phyloP scores from a whole-genome alignment of 2,797 vertebrate species.

The Pseudomugil gertrudae region DNA sequence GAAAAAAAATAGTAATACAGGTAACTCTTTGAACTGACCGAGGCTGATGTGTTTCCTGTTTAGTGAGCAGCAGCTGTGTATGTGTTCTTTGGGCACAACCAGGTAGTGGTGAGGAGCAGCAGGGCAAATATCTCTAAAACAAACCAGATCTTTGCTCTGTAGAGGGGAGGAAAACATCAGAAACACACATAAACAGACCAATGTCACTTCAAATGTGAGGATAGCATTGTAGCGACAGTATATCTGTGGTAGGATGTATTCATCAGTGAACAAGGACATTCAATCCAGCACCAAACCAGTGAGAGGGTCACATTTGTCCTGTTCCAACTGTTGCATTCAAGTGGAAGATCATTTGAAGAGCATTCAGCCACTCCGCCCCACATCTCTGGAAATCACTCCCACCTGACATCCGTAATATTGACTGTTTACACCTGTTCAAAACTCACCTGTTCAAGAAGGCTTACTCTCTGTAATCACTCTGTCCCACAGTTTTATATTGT shows the following conservation, averaged over 20 bases:
- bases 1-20: neutral
- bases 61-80: constrained; percentile 54
- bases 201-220: neutral
- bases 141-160: constrained; percentile 69
- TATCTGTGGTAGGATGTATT: neutral
- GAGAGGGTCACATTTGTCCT: too few species aligned
- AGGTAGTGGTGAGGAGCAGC: constrained; percentile 75
- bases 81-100: constrained; percentile 69
- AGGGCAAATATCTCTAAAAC: constrained; percentile 71
- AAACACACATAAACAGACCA: neutral
- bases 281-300: neutral
- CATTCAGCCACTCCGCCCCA: too few species aligned
- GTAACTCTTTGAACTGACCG: constrained; percentile 39
- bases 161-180: neutral
- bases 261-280: neutral
- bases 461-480: too few species aligned
- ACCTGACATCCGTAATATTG: too few species aligned
- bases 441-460: too few species aligned
- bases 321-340: too few species aligned
- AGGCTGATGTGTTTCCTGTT: constrained; percentile 42
- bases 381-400: too few species aligned
- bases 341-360: too few species aligned
- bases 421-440: too few species aligned
- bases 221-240: neutral
- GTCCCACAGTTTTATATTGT: too few species aligned